Conservation (phyloP, 2,797 vertebrate genomes). For the Cossypha dichroa region DNA sequence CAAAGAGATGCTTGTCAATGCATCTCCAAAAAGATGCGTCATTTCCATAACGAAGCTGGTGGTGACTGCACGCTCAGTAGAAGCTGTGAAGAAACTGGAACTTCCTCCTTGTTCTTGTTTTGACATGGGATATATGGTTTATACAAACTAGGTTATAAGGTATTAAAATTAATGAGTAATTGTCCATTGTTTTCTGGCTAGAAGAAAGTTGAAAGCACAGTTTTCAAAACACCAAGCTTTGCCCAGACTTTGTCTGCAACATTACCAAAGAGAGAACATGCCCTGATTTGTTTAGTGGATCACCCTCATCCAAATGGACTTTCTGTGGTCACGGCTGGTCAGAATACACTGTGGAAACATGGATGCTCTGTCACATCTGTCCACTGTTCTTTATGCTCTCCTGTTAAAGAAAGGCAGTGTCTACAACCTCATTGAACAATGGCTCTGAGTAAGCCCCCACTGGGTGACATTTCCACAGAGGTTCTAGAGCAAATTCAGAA, state of each 20-base stretch:
- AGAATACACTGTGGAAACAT: rapidly evolving
- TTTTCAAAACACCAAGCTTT: constrained; percentile 2
- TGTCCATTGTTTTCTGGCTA: not conserved
- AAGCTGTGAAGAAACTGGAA: constrained; percentile 6
- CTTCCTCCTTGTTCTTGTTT: constrained; percentile 14
- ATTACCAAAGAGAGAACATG: not conserved
- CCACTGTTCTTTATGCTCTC: not conserved
- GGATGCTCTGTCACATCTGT: not conserved
- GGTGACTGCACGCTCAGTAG: not conserved
- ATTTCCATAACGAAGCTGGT: not conserved
- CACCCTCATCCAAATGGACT: not conserved
- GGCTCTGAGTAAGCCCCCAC: not conserved
- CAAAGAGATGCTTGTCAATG: constrained; percentile 41
- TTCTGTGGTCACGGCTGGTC: not conserved
- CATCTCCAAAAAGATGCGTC: not conserved
- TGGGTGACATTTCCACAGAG: not conserved
- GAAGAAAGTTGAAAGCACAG: not conserved
- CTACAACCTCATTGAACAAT: not conserved
- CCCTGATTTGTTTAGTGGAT: not conserved
- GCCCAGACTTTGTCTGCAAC: not conserved
- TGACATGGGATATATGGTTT: not conserved
- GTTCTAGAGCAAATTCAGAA: not conserved
- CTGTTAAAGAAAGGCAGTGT: not conserved
- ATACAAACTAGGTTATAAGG: not conserved
- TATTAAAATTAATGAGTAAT: constrained; percentile 14